Evolutionary conservation across 2,113 vertebrate genomes (phyloP), one percentile per base, ranked within the genome.

Genomic region (Phainopepla nitens): DNA sequence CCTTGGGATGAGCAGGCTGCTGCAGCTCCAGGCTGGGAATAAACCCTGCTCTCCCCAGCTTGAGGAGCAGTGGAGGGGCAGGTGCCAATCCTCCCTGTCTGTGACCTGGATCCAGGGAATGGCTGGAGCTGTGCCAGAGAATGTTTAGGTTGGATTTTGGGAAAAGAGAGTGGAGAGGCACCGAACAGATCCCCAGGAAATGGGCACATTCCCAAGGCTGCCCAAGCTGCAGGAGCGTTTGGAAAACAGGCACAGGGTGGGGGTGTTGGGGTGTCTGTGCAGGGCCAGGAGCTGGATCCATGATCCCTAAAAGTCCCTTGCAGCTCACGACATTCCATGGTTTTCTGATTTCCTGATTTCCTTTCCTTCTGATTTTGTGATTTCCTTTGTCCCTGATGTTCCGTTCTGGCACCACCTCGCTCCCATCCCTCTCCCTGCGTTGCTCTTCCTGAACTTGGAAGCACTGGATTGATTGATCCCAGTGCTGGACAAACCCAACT

Each of bases 361-460:
- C 39, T 39, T 39, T 12, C 39, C 39, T 12, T 39, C 39, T 39
- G 39, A 39, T 39, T 39, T 39, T n/a, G n/a, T n/a, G n/a, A n/a
- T n/a, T 80, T 61, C 44, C 61, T 35, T 39, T 36, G 11, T 31
- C 44, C 68, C 9, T 14, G 53, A 2, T 29, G 10, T 50, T 60
- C 17, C 29, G 60, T 21, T 4, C 73, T 29, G 61, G 6, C 54
- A 5, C 14, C 4, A 0, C 29, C 23, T 78, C 0, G 0, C 16
- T 19, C 65, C 51, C 24, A 18, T 33, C 64, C 72, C 72, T 25
- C 28, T 27, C 47, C 31, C 71, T 25, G 11, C 0, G 0, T 51
- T 83, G 6, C 35, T 49, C 29, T 25, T 9, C 44, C 61, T 54
- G 24, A 11, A 6, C 29, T 5, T 2, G 6, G 10, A 36, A 65